These are phyloP conservation scores for Stenoptilia bipunctidactyla DNA, from an alignment of 2,888 invertebrate genomes.

Conservation along the genomic window DNA sequence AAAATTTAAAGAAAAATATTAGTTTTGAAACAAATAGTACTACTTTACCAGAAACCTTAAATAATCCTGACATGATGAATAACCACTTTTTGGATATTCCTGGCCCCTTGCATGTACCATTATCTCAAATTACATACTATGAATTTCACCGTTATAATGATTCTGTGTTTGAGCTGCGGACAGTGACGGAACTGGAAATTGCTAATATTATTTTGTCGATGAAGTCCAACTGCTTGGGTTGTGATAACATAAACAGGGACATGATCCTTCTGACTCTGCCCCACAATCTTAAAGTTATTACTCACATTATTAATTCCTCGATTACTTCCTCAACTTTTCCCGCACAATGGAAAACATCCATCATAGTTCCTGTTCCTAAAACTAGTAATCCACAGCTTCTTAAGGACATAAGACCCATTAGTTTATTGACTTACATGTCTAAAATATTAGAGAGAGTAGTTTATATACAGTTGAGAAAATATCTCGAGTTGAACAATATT, in stretches of 20 bases:
- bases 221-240: constrained; percentile 10
- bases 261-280: constrained; percentile 5
- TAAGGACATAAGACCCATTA: constrained; percentile 8
- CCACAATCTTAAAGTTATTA: not conserved
- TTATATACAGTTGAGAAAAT: constrained; percentile 5
- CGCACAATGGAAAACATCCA: constrained; percentile 6
- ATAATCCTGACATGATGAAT: constrained; percentile 1
- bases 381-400: constrained; percentile 1
- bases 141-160: not conserved
- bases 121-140: not conserved
- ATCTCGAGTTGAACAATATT: constrained; percentile 4
- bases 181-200: not conserved
- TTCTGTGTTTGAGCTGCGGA: not conserved
- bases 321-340: constrained; percentile 3
- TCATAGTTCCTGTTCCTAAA: constrained; percentile 8
- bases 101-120: not conserved
- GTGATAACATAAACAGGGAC: constrained; percentile 8
- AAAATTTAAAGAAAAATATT: not conserved
- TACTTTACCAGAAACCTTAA: not conserved
- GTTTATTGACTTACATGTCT: constrained; percentile 8
- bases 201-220: constrained; percentile 2
- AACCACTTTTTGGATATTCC: constrained; percentile 2
- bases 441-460: constrained; percentile 9
- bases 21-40: not conserved
- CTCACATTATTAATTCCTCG: constrained; percentile 6